phyloP scores from a whole-genome alignment of 1,140 invertebrate genomes.

The Drosophila sulfurigaster region DNA sequence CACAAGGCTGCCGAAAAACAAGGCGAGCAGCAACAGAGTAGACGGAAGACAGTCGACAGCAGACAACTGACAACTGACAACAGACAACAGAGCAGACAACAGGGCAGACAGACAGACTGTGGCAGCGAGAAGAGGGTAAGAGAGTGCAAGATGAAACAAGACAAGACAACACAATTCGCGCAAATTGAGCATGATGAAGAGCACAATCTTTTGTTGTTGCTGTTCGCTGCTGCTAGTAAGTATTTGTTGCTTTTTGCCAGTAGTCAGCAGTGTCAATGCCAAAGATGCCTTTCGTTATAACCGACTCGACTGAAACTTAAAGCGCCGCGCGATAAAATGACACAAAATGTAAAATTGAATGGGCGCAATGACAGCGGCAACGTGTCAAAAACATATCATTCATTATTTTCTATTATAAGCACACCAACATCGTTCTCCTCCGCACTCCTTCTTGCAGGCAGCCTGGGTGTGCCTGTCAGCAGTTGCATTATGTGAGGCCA shows the following conservation, averaged over 20 bases:
- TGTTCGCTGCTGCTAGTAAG: conserved; percentile 22
- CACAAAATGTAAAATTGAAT: conserved; percentile 71
- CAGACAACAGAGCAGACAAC: conserved; percentile 49
- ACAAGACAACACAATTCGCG: conserved; percentile 83
- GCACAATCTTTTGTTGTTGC: conserved; percentile 45
- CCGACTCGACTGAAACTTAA: conserved; percentile 64
- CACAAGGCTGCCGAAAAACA: conserved; percentile 41
- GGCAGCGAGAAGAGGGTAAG: conserved; percentile 8
- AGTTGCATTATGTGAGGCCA: conserved; percentile 78
- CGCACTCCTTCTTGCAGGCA: conserved; percentile 14
- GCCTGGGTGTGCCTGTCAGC: conserved; percentile 61
- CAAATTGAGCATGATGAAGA: conserved; percentile 83
- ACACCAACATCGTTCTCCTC: conserved; percentile 15
- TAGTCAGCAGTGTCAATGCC: conserved; percentile 73
- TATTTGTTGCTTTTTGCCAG: conserved; percentile 36
- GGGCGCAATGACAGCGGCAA: conserved; percentile 73
- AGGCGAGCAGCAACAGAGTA: conserved; percentile 17
- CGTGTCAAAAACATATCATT: conserved; percentile 84
- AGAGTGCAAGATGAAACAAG: conserved; percentile 55
- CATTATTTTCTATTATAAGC: conserved; percentile 84
- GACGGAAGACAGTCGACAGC: conserved; percentile 28
- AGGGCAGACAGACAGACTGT: conserved; percentile 25
- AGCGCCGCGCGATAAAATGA: conserved; percentile 49
- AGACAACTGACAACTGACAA: conserved; percentile 41
- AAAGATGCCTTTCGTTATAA: conserved; percentile 69